These are phyloP conservation scores for Radopholus similis DNA, from an alignment of 1,140 invertebrate genomes.

Conservation along the genomic window DNA sequence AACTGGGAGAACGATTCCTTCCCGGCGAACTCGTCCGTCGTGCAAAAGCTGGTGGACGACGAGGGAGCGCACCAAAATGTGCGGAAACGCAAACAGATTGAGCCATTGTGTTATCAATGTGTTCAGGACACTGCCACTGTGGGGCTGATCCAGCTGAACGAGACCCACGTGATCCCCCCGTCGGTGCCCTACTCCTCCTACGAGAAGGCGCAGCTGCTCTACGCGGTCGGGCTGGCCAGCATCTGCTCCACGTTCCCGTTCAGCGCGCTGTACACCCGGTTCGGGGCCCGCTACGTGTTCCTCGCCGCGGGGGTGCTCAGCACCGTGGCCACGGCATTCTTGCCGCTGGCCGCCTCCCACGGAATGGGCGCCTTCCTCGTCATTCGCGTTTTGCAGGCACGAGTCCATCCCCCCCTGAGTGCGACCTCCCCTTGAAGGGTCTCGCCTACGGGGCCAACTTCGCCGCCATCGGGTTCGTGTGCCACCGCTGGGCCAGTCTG, in stretches of 20 bases:
- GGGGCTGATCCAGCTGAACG: slow-evolving; percentile 3
- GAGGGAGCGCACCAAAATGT: background rate
- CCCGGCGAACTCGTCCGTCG: background rate
- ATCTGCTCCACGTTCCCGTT: slow-evolving; percentile 35
- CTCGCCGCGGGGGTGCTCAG: slow-evolving; percentile 27
- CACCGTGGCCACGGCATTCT: slow-evolving; percentile 19
- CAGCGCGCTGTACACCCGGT: slow-evolving; percentile 31
- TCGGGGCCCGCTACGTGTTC: slow-evolving; percentile 31
- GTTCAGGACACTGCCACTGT: slow-evolving; percentile 17
- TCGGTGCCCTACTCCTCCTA: background rate
- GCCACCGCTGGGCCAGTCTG: slow-evolving; percentile 35
- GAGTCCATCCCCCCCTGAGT: background rate
- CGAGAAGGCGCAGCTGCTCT: background rate
- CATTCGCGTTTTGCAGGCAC: slow-evolving; percentile 27
- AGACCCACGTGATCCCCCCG: slow-evolving; percentile 1
- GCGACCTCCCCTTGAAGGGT: slow-evolving; percentile 16
- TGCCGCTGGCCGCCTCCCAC: slow-evolving; percentile 20
- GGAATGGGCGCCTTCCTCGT: slow-evolving; percentile 29
- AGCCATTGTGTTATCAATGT: background rate
- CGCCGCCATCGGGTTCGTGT: slow-evolving; percentile 35
- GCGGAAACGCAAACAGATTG: background rate
- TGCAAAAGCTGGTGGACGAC: background rate
- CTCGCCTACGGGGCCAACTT: slow-evolving; percentile 34
- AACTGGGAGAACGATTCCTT: slow-evolving; percentile 11
- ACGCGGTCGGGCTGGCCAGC: slow-evolving; percentile 19